These are phyloP conservation scores for Bucorvus abyssinicus DNA, from an alignment of 2,797 vertebrate genomes.

Conservation along the genomic window DNA sequence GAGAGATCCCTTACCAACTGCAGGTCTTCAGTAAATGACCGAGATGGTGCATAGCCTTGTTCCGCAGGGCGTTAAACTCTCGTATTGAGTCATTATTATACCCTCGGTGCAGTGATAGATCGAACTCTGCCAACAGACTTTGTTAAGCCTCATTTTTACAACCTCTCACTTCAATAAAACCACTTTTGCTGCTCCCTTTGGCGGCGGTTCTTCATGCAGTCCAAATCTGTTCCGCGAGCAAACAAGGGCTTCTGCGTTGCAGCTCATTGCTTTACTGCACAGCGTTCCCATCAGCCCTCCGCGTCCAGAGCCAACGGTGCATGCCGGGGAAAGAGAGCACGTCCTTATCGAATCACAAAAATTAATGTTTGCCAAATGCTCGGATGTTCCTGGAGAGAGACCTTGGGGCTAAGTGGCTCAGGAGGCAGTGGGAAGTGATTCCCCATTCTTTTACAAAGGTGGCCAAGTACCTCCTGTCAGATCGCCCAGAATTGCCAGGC, in stretches of 20 bases:
- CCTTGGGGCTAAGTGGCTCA: background rate
- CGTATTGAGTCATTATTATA: accelerated
- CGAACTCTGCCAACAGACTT: background rate
- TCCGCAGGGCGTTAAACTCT: background rate
- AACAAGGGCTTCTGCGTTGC: background rate
- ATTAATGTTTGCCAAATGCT: background rate
- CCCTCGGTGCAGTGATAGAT: background rate
- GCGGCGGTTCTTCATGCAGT: background rate
- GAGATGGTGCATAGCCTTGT: accelerated
- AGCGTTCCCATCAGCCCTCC: background rate
- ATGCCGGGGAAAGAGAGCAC: background rate
- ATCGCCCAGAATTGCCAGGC: background rate
- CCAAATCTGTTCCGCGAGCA: background rate
- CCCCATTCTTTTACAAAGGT: background rate
- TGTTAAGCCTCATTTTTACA: background rate
- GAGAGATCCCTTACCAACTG: background rate
- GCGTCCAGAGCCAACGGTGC: background rate
- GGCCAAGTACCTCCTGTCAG: background rate
- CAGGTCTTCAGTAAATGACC: background rate
- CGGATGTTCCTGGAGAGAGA: background rate
- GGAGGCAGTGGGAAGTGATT: background rate
- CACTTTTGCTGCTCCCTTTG: background rate
- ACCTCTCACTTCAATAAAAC: background rate
- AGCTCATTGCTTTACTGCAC: background rate
- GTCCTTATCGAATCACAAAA: background rate